Evolutionary conservation across 2,888 invertebrate genomes (phyloP).

Genomic region (Hyposoter dolosus): DNA sequence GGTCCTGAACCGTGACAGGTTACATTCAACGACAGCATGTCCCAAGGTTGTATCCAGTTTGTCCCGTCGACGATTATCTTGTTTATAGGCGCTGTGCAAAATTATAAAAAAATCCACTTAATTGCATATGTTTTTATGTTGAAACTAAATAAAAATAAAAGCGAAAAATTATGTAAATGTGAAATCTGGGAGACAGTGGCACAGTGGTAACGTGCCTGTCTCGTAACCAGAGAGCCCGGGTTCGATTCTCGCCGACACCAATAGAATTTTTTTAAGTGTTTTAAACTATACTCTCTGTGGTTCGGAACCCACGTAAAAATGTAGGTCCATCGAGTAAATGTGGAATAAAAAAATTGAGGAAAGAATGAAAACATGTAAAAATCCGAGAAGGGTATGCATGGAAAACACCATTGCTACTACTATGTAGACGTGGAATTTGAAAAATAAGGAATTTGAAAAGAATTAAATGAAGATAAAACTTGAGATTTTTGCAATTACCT

Average conservation of each 20-base stretch:
- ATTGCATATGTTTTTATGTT: background rate
- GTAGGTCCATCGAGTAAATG: too few species aligned
- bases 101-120: constrained; percentile 26
- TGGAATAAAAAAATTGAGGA: too few species aligned
- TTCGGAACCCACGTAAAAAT: too few species aligned
- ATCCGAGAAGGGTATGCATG: too few species aligned
- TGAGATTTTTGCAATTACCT: constrained; percentile 85
- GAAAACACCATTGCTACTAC: too few species aligned
- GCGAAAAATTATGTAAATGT: background rate
- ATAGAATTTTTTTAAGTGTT: background rate
- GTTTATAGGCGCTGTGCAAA: constrained; percentile 89
- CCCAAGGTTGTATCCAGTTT: constrained; percentile 94
- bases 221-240: too few species aligned
- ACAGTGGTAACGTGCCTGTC: too few species aligned
- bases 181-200: too few species aligned
- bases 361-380: too few species aligned
- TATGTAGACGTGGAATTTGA: too few species aligned
- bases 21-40: constrained; percentile 89
- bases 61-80: constrained; percentile 90
- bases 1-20: constrained; percentile 92
- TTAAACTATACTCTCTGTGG: background rate
- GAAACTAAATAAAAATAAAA: background rate
- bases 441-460: background rate
- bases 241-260: too few species aligned
- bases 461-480: background rate